A percentile compares a stretch with the other conserved stretches of the same genome.
phyloP scores from a whole-genome alignment of 2,888 invertebrate species.

The Apotomis betuletana region DNA sequence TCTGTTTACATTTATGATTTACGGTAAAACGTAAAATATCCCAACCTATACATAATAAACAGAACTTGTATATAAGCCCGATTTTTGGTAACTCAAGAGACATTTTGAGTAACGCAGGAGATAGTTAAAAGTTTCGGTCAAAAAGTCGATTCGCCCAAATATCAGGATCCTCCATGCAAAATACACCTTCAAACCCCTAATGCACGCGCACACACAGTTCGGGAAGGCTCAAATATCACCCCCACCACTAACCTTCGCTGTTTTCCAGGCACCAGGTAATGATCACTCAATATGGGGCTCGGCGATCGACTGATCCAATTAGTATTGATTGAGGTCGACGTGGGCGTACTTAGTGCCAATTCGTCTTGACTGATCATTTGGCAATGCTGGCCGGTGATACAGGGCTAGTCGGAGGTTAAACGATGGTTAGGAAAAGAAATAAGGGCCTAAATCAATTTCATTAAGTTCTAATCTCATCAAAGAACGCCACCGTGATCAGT shows the following conservation, averaged over 20 bases:
- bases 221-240: slow-evolving; percentile 22
- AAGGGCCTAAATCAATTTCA: too few relatives aligned
- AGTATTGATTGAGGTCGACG: slow-evolving; percentile 57
- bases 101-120: too few relatives aligned
- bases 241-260: slow-evolving; percentile 39
- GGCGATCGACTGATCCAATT: slow-evolving; percentile 53
- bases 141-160: too few relatives aligned
- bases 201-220: background rate
- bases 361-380: slow-evolving; percentile 41
- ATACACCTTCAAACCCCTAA: background rate
- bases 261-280: slow-evolving; percentile 32
- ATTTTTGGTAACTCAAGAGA: too few relatives aligned
- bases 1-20: too few relatives aligned
- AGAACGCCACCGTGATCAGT: too few relatives aligned
- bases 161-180: background rate
- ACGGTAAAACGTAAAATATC: too few relatives aligned
- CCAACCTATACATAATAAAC: too few relatives aligned
- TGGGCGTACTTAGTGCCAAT: slow-evolving; percentile 49
- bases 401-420: slow-evolving; percentile 15
- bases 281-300: slow-evolving; percentile 44
- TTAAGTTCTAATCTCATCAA: too few relatives aligned
- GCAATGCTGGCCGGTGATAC: slow-evolving; percentile 37
- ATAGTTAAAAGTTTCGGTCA: too few relatives aligned
- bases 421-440: background rate
- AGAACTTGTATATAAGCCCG: too few relatives aligned